Conservation (phyloP, 2,113 vertebrate species). For the Desmodus rotundus region DNA sequence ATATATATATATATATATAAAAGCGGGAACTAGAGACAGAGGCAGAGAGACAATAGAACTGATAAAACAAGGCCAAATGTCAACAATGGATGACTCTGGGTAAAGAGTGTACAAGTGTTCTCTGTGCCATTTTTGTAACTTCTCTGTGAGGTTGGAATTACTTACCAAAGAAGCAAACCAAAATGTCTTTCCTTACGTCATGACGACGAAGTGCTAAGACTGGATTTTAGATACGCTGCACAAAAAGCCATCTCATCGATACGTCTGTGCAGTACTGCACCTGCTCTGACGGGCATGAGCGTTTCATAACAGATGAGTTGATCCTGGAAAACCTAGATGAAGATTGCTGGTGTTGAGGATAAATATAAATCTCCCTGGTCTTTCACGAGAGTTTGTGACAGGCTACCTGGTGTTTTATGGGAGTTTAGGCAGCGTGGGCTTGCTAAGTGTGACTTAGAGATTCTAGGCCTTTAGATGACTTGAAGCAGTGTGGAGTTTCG, state of each 20-base stretch:
- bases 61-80: background rate
- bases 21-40: background rate
- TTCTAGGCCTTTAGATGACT: background rate
- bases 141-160: background rate
- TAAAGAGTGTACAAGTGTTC: background rate
- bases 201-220: too few species aligned
- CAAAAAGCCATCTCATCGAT: background rate
- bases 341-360: background rate
- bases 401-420: background rate
- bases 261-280: too few species aligned
- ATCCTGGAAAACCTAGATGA: background rate
- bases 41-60: background rate
- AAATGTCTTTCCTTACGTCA: background rate
- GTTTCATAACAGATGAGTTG: background rate
- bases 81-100: background rate
- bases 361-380: background rate
- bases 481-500: background rate
- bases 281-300: background rate
- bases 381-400: background rate
- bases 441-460: background rate
- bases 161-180: background rate
- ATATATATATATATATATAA: too few species aligned
- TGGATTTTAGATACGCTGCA: background rate
- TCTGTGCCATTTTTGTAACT: background rate
- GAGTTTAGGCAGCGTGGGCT: background rate